These are phyloP conservation scores for Muraenolepis orangiensis DNA, from an alignment of 2,797 vertebrate species.

Conservation along the genomic window DNA sequence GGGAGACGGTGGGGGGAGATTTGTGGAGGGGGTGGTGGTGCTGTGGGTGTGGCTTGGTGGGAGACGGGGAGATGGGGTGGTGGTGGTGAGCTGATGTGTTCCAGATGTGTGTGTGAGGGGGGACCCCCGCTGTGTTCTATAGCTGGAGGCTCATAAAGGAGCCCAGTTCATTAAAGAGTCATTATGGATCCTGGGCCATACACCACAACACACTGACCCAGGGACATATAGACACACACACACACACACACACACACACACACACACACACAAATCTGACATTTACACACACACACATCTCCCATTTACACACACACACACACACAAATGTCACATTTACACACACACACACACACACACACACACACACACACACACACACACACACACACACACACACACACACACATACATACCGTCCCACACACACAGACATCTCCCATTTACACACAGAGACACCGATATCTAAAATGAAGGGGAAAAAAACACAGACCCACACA, in stretches of 20 bases:
- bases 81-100: slow-evolving; percentile 63
- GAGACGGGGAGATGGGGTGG: slow-evolving; percentile 38
- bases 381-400: too few relatives aligned
- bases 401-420: too few relatives aligned
- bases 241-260: too few relatives aligned
- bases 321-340: too few relatives aligned
- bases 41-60: slow-evolving; percentile 39
- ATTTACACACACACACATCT: too few relatives aligned
- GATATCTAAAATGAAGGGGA: too few relatives aligned
- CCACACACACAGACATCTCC: too few relatives aligned
- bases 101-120: slow-evolving; percentile 68
- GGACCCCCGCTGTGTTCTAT: slow-evolving; percentile 69
- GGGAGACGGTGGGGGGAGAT: too few relatives aligned
- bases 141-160: slow-evolving; percentile 51
- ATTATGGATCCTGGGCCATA: slow-evolving; percentile 18
- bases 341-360: too few relatives aligned
- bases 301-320: not conserved
- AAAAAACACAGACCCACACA: too few relatives aligned
- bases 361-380: too few relatives aligned
- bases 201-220: not conserved
- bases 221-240: not conserved
- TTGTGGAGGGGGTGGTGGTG: slow-evolving; percentile 43
- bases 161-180: slow-evolving; percentile 49
- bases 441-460: not conserved
- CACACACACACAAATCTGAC: too few relatives aligned